phyloP scores from a whole-genome alignment of 1,140 invertebrate genomes.

The Muscidifurax raptorellus region DNA sequence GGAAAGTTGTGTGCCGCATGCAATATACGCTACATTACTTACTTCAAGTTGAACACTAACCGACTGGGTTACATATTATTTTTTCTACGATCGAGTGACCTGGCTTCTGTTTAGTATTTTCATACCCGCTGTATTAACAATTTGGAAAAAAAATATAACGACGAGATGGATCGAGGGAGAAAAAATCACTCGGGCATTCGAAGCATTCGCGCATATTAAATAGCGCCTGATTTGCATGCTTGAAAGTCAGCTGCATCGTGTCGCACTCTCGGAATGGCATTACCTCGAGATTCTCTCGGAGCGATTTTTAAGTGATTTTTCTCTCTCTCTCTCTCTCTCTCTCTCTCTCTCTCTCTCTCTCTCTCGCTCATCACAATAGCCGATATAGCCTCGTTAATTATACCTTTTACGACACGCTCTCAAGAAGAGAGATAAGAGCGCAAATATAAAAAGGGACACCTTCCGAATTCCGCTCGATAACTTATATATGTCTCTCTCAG shows the following conservation, averaged over 20 bases:
- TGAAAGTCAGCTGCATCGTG: not conserved
- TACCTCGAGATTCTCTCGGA: not conserved
- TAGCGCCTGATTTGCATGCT: not conserved
- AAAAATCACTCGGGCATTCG: not conserved
- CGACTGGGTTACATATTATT: too few species aligned
- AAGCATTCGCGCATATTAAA: not conserved
- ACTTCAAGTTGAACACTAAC: too few species aligned
- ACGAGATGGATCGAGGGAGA: too few species aligned
- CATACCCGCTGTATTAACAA: too few species aligned
- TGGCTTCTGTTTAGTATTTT: too few species aligned
- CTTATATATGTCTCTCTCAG: too few species aligned
- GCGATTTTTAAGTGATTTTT: not conserved
- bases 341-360: too few species aligned
- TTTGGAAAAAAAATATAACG: too few species aligned
- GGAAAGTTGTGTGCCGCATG: not conserved
- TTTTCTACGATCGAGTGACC: too few species aligned
- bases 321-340: too few species aligned
- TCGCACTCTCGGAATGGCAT: not conserved
- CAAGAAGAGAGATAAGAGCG: not conserved
- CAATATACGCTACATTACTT: not conserved
- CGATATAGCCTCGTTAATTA: not conserved
- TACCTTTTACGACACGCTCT: not conserved
- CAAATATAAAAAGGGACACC: not conserved
- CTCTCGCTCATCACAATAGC: not conserved
- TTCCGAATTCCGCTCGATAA: not conserved